Conservation (phyloP, 2,797 vertebrate species). For the Pseudocheirus occidentalis region DNA sequence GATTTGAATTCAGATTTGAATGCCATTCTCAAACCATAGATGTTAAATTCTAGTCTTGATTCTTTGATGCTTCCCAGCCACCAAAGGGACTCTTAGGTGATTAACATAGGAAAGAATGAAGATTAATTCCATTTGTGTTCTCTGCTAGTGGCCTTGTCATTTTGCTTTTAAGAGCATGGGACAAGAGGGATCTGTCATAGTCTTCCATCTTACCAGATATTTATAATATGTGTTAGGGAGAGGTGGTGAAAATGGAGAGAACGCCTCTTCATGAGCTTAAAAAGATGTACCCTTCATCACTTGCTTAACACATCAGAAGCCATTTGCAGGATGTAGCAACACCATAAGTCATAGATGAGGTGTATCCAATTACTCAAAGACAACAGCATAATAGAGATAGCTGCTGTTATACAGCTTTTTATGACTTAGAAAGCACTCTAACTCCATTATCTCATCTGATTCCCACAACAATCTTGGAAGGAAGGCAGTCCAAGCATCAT, state of each 20-base stretch:
- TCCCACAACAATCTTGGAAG: not conserved
- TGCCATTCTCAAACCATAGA: not conserved
- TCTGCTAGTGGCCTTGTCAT: not conserved
- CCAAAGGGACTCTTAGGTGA: not conserved
- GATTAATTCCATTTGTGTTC: not conserved
- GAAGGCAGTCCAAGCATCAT: not conserved
- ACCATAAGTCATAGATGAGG: not conserved
- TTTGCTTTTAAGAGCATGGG: not conserved
- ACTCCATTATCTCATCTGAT: not conserved
- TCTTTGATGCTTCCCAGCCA: not conserved
- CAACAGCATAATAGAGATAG: not conserved
- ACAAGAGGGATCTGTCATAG: not conserved
- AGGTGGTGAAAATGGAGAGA: not conserved
- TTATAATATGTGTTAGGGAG: not conserved
- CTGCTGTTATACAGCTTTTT: not conserved
- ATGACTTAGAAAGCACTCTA: not conserved
- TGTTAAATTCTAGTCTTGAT: not conserved
- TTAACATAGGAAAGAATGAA: not conserved
- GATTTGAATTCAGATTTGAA: too few species aligned
- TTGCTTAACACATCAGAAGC: not conserved
- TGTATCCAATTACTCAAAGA: conserved; percentile 1
- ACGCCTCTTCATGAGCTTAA: not conserved
- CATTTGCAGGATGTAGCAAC: not conserved
- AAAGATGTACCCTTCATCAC: not conserved
- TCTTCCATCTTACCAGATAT: not conserved